Base-by-base conservation (phyloP, 2,888 invertebrate species). In the Muschampia plurimacula region DNA sequence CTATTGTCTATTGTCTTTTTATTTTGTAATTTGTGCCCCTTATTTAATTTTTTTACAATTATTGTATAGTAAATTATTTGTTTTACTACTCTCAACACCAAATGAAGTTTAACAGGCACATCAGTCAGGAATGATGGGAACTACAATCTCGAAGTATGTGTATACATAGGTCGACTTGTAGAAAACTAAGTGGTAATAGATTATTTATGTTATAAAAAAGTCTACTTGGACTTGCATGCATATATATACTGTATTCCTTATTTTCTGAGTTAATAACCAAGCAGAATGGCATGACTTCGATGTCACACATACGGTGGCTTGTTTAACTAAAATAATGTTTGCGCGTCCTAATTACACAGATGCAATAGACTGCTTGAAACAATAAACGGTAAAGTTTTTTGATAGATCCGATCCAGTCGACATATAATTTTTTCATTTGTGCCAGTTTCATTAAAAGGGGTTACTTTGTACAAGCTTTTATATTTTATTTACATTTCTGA, bases 301-400 rank as follows among this genome's bases (percentile, higher is more conserved):
- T 82, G 80, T 85, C 83, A 83, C 78, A 79, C 74, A 79, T 77
- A 74, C 84, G 82, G 85, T 76, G 76, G 77, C 79, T 55, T 82
- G 80, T 81, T 69, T 80, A 81, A 77, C 80, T 82, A 78, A 79
- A 81, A 82, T 82, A 83, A 82, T 88, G 86, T 89, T 88, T 86
- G 82, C 78, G 80, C 82, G 84, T 82, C 86, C 88, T 81, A 84
- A 83, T 84, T 74, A 73, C 85, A 80, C 78, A 80, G 81, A 82
- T 83, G 82, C 81, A 81, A 82, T 83, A 81, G 81, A 77, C 76
- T 67, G 75, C 76, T 79, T 80, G 78, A 80, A 84, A 87, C 84
- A 87, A 88, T 84, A 79, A 75, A 76, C 77, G 79, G 77, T 59
- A 32, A n/a, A 15, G 15, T 3, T 62, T 62, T 62, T 62, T 62